Evolutionary conservation across 2,797 vertebrate species (phyloP).

Genomic region (Peromyscus attwateri): DNA sequence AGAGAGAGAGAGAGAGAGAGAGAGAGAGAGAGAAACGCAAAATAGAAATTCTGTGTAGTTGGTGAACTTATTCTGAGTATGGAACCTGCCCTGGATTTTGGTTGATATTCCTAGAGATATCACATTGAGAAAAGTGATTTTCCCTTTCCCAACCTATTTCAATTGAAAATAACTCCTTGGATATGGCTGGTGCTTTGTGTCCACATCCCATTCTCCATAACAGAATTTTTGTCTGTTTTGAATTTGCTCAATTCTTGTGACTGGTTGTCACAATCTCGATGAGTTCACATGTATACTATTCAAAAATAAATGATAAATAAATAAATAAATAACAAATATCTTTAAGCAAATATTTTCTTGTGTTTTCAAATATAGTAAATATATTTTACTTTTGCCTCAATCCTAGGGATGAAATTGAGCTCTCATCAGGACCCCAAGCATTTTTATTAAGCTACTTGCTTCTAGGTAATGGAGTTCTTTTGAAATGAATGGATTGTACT

Average conservation of each 20-base stretch:
- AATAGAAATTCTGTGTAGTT: neutral
- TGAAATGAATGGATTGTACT: neutral
- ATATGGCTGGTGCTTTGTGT: no score
- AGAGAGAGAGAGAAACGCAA: no score
- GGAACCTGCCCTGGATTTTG: neutral
- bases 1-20: no score
- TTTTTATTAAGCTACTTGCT: neutral
- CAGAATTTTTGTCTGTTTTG: neutral
- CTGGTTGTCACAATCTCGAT: neutral
- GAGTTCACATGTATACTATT: neutral
- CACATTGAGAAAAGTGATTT: neutral
- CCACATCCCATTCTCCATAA: neutral
- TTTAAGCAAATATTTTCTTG: neutral
- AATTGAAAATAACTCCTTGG: neutral
- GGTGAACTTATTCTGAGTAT: neutral
- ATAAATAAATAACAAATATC: neutral
- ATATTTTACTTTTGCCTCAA: neutral
- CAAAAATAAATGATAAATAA: neutral
- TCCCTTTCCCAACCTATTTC: neutral
- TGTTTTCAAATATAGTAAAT: neutral
- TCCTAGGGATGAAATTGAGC: neutral
- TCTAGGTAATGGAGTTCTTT: rapidly evolving
- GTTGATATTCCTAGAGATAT: no score
- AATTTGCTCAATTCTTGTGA: neutral
- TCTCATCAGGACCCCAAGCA: neutral